phyloP scores from a whole-genome alignment of 2,113 vertebrate genomes.

The Grallaria varia region DNA sequence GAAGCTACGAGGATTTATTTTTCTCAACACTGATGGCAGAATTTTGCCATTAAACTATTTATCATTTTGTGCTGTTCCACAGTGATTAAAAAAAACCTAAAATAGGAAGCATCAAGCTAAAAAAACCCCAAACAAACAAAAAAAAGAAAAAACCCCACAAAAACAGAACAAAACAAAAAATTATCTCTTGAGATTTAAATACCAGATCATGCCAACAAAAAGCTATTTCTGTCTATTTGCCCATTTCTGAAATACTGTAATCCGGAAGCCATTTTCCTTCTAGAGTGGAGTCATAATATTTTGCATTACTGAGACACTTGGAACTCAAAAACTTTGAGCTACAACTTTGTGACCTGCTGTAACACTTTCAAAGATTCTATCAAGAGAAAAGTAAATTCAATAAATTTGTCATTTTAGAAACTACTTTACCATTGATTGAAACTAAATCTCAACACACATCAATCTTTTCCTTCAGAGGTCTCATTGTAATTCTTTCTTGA shows the following conservation, averaged over 20 bases:
- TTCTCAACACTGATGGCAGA: neutral
- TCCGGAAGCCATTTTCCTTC: neutral
- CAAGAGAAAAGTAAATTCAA: neutral
- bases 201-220: neutral
- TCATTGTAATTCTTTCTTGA: neutral
- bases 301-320: neutral
- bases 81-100: neutral
- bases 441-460: neutral
- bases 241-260: neutral
- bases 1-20: neutral
- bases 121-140: too few relatives aligned
- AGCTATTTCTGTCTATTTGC: neutral
- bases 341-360: neutral
- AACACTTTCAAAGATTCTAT: neutral
- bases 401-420: neutral
- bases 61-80: neutral
- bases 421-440: neutral
- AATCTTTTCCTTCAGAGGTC: neutral
- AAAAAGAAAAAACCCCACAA: neutral
- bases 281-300: neutral
- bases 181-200: neutral
- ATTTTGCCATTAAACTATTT: neutral
- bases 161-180: neutral
- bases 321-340: neutral
- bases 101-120: neutral